Evolutionary conservation across 2,797 vertebrate species (phyloP), one percentile per base, ranked within the genome.

Genomic region (Hirundo rustica): DNA sequence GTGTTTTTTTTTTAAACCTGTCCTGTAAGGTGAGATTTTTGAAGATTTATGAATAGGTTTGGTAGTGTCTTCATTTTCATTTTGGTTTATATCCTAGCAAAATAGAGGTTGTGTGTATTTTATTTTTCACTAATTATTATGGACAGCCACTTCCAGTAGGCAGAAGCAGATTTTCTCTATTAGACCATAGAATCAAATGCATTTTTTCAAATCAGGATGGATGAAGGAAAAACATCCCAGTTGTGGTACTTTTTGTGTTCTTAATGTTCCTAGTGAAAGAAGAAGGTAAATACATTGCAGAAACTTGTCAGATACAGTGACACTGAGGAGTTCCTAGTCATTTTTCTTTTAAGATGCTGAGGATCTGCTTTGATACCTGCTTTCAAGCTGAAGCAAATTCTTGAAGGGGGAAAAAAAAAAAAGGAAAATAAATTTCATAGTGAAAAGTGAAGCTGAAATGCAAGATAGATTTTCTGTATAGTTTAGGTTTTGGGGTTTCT

Each of bases 341-440:
- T 93, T 84, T 77, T 92, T 36, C 68, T 75, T 92, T 55, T 55
- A 93, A 81, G 89, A 55, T 77, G 50, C 23, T 10, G 13, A 87
- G 53, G 25, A 75, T 58, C 45, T 90, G 54, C 65, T 96, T 89
- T 96, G 86, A 71, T 62, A 42, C 34, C 45, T 92, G 61, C 70
- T 66, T 94, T 70, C 70, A 76, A 80, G 84, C 83, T 79, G 86
- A 91, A 95, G 76, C 27, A 89, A 92, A 55, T 87, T 89, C 64
- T 86, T 80, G 57, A 91, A 70, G 20, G 38, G 2, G 8, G 10
- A 16, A 75, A 34, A 38, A 50, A 58, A 47, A 67, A 90, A 73
- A 48, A 32, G 10, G 48, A 78, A 88, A 95, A 88, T 79, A 88
- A 95, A 96, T 78, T 68, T 68, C 16, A 36, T 61, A 51, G 73